Base-by-base conservation (phyloP, 2,797 vertebrate genomes). In the Craterocephalus amniculus region DNA sequence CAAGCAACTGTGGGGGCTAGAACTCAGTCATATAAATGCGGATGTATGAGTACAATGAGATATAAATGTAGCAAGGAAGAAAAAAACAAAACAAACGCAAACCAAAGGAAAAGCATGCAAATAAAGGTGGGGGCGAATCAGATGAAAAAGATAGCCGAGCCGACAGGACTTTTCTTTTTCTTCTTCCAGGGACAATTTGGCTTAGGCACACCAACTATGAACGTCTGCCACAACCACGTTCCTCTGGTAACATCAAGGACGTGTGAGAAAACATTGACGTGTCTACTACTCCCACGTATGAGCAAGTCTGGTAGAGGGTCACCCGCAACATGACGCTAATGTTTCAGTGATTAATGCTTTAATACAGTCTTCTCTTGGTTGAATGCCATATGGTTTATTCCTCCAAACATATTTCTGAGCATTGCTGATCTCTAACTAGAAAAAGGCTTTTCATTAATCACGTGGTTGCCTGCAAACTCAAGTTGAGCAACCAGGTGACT, bases 181-280 rank as follows among this genome's bases (percentile, higher is more conserved):
- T 48, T 48, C 45, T 48, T 48, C 45, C 2, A 22, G n/a, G 45
- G 6, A 9, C 20, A n/a, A 10, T 5, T 48, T 48, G 20, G 43
- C 20, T 20, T 7, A 20, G 43, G 20, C n/a, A n/a, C n/a, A 22
- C 6, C 20, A 48, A 22, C 12, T 48, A 22, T 12, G 7, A 49
- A 24, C 12, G 11, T 4, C 22, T 24, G 48, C 48, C 48, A 48
- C 22, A 24, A 12, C n/a, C n/a, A 49, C 48, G 22, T 49, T 49
- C n/a, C 45, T 49, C 45, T 49, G n/a, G 45, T 49, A 49, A n/a
- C 45, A 22, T 22, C 45, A 49, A n/a, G 45, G n/a, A 49, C 45
- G 4, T 4, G 20, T 22, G 22, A 24, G 48, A 49, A 49, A 49
- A 49, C 20, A 9, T 11, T 22, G n/a, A 49, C 48, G 7, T 40